These are phyloP conservation scores for Stenotaenia linearis DNA, from an alignment of 2,888 invertebrate genomes.

Conservation along the genomic window DNA sequence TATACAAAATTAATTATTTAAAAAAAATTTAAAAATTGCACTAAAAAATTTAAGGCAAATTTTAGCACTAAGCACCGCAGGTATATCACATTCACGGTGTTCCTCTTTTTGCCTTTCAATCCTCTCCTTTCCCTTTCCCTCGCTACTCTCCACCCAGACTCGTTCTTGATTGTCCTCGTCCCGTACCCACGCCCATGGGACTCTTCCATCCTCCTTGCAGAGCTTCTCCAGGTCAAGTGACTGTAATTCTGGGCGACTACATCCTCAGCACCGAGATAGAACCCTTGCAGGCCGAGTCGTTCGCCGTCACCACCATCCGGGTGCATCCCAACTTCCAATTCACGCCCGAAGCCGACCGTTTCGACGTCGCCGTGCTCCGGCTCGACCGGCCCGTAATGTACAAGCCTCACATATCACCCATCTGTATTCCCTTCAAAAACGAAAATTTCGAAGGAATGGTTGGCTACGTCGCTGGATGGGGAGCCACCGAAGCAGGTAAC, in stretches of 20 bases:
- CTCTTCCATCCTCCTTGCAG: slow-evolving; percentile 39
- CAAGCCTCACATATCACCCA: slow-evolving; percentile 37
- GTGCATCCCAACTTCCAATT: slow-evolving; percentile 89
- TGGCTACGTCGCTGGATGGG: slow-evolving; percentile 38
- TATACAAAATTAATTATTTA: neutral
- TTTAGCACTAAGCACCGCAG: neutral
- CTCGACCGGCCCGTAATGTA: slow-evolving; percentile 58
- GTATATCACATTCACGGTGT: neutral
- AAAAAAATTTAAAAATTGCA: neutral
- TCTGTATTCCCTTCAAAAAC: slow-evolving; percentile 36
- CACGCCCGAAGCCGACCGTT: slow-evolving; percentile 63
- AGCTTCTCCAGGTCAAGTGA: slow-evolving; percentile 68
- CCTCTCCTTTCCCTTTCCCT: neutral
- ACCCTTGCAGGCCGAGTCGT: slow-evolving; percentile 83
- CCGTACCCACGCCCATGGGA: slow-evolving; percentile 31
- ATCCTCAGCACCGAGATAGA: slow-evolving; percentile 90
- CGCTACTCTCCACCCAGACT: slow-evolving; percentile 6
- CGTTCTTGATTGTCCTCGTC: slow-evolving; percentile 30
- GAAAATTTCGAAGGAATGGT: slow-evolving; percentile 36
- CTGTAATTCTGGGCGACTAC: slow-evolving; percentile 86
- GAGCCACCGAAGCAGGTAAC: slow-evolving; percentile 32
- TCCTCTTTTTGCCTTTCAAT: neutral
- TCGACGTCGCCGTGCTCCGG: slow-evolving; percentile 79
- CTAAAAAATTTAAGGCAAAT: neutral
- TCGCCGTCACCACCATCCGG: slow-evolving; percentile 82